Evolutionary conservation across 2,888 invertebrate species (phyloP).

Genomic region (Rotaria socialis): DNA sequence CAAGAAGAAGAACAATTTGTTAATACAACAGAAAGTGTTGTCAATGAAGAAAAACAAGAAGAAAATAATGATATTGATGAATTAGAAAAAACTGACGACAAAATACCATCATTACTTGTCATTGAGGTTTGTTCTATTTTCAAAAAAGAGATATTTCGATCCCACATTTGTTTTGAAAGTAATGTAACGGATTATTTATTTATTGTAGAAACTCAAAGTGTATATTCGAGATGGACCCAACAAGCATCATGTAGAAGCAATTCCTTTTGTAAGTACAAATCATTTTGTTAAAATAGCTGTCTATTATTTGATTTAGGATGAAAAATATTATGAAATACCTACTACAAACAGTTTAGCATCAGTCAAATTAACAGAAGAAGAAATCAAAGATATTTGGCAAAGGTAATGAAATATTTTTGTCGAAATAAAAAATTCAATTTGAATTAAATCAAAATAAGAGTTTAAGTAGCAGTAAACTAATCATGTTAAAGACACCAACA

Average conservation of each 20-base stretch:
- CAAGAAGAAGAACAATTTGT: not conserved
- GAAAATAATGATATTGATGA: not conserved
- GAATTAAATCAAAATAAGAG: too few relatives aligned
- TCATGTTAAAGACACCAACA: too few relatives aligned
- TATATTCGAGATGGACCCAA: constrained; percentile 34
- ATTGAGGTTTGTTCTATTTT: not conserved
- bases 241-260: not conserved
- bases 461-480: too few relatives aligned
- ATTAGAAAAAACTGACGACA: not conserved
- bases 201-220: not conserved
- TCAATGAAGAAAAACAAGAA: not conserved
- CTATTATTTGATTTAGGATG: not conserved
- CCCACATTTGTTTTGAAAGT: too few relatives aligned
- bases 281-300: not conserved
- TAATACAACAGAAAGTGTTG: not conserved
- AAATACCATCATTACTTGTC: not conserved
- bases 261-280: not conserved
- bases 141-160: not conserved
- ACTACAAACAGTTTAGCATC: not conserved
- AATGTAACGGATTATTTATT: not conserved
- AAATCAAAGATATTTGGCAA: not conserved
- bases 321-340: not conserved
- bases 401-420: not conserved
- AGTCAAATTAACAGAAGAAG: not conserved
- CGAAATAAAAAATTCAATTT: too few relatives aligned